Conservation (phyloP, 2,888 invertebrate species). For the Drosophila mayaguana region DNA sequence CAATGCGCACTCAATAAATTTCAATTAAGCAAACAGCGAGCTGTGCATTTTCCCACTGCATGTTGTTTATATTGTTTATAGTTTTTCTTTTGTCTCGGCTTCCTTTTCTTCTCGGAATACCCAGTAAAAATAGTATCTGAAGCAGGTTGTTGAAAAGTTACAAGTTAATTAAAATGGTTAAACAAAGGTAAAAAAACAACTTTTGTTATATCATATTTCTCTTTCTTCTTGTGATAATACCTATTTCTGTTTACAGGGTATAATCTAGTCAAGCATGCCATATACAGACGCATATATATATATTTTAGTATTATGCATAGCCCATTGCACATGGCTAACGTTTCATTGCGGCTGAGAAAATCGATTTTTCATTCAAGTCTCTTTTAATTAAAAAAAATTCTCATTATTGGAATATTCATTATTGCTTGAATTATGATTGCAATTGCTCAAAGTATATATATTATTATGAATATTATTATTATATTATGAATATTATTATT, state of each 20-base stretch:
- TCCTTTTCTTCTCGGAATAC: slow-evolving; percentile 18
- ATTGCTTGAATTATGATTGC: neutral
- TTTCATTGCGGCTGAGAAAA: slow-evolving; percentile 24
- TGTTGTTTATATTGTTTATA: slow-evolving; percentile 47
- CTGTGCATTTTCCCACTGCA: slow-evolving; percentile 42
- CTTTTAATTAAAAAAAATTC: neutral
- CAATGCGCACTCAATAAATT: slow-evolving; percentile 73
- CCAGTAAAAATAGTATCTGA: neutral
- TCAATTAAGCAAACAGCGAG: slow-evolving; percentile 68
- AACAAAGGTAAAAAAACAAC: neutral
- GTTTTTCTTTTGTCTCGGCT: slow-evolving; percentile 48
- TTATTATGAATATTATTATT: neutral
- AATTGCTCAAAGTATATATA: neutral
- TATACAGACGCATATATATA: too few relatives aligned
- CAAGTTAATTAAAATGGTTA: neutral
- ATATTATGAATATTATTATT: neutral
- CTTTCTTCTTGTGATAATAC: too few relatives aligned
- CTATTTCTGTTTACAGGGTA: neutral
- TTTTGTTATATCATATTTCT: too few relatives aligned
- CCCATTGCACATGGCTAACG: slow-evolving; percentile 43
- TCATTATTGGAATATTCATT: slow-evolving; percentile 1
- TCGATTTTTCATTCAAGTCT: slow-evolving; percentile 29
- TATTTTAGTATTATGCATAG: slow-evolving; percentile 26
- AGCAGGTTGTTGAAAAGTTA: neutral
- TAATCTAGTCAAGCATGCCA: slow-evolving; percentile 4